Conservation (phyloP, 2,888 invertebrate genomes). For the Himalopsyche tibetana region DNA sequence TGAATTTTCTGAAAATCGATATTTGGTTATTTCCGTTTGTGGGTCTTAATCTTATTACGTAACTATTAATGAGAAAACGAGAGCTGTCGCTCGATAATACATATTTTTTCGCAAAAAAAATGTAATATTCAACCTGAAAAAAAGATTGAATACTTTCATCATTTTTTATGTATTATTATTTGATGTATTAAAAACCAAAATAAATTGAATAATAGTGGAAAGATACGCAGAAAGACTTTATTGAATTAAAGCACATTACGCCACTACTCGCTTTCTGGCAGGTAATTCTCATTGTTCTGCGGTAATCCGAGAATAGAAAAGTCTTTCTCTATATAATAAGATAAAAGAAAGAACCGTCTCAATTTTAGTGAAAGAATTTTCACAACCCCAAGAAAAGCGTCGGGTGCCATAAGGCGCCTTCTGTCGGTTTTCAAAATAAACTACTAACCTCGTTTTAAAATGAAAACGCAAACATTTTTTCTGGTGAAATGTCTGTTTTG, state of each 20-base stretch:
- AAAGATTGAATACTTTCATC: no score
- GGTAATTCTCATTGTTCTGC: conserved; percentile 24
- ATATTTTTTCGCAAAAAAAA: no score
- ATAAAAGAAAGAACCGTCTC: background rate
- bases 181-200: no score
- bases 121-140: no score
- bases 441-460: background rate
- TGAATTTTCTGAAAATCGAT: no score
- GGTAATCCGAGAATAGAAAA: background rate
- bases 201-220: no score
- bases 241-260: background rate
- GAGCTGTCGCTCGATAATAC: no score
- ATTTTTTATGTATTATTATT: no score
- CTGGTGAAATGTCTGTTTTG: no score
- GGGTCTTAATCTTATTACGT: no score
- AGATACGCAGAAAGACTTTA: background rate
- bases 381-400: background rate
- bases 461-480: background rate
- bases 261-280: background rate
- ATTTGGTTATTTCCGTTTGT: no score
- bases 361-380: background rate
- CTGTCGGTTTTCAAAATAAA: conserved; percentile 13
- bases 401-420: background rate
- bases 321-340: conserved; percentile 2
- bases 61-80: no score